Conservation (phyloP, 2,888 invertebrate species). For the Alloscopus bannaensis region DNA sequence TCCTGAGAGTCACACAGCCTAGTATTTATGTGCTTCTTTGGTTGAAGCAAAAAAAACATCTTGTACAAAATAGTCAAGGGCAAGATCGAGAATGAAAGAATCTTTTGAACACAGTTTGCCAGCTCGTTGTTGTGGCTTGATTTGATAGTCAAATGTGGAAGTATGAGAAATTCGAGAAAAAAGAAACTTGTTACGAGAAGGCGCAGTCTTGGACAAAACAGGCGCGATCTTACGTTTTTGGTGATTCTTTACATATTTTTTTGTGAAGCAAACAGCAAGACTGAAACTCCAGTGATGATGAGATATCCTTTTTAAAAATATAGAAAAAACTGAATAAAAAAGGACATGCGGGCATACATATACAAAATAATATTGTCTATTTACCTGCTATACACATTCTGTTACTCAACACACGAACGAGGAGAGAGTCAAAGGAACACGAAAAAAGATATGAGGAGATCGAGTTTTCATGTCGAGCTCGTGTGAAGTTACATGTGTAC, state of each 20-base stretch:
- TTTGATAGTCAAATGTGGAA: conserved; percentile 39
- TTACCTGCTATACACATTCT: neutral
- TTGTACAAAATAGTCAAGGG: too few species aligned
- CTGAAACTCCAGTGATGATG: neutral
- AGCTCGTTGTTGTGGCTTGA: conserved; percentile 12
- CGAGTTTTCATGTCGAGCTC: too few species aligned
- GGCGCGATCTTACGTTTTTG: too few species aligned
- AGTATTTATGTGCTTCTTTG: conserved; percentile 34
- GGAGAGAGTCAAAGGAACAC: neutral
- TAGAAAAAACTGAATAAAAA: too few species aligned
- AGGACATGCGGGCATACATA: too few species aligned
- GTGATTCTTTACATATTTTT: too few species aligned
- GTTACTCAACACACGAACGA: neutral
- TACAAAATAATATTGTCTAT: too few species aligned
- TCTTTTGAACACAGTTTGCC: neutral
- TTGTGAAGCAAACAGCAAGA: too few species aligned
- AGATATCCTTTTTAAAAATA: too few species aligned
- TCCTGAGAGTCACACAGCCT: conserved; percentile 14
- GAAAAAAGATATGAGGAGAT: too few species aligned
- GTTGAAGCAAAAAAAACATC: too few species aligned
- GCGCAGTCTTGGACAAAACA: too few species aligned
- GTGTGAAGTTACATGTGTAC: conserved; percentile 14
- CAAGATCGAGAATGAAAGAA: conserved; percentile 9
- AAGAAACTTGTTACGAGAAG: conserved; percentile 26
- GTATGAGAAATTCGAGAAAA: conserved; percentile 31